phyloP scores from a whole-genome alignment of 2,888 invertebrate species.

The Sylvicola cinctus region DNA sequence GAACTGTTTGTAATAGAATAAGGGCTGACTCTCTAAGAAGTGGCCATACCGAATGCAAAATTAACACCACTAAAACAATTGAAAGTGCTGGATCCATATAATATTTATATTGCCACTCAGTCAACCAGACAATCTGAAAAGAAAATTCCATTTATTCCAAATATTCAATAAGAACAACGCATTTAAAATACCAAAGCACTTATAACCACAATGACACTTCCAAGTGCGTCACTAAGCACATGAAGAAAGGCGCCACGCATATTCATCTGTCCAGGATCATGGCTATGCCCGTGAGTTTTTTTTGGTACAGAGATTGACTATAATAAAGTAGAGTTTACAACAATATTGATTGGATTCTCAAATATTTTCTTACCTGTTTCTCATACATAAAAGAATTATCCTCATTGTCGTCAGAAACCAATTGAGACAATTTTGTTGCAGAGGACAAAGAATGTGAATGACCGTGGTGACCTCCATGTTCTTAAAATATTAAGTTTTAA shows the following conservation, averaged over 20 bases:
- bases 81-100: constrained; percentile 93
- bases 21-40: constrained; percentile 81
- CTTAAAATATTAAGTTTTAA: no score
- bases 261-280: constrained; percentile 73
- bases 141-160: constrained; percentile 3
- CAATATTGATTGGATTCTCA: background rate
- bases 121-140: constrained; percentile 45
- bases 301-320: constrained; percentile 12
- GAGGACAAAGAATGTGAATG: constrained; percentile 26
- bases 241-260: constrained; percentile 99
- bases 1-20: constrained; percentile 93
- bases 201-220: constrained; percentile 50
- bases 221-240: constrained; percentile 90
- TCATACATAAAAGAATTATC: constrained; percentile 32
- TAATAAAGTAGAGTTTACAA: background rate
- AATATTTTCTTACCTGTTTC: constrained; percentile 14
- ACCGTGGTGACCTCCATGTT: constrained; percentile 47
- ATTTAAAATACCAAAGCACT: constrained; percentile 33
- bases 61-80: constrained; percentile 68
- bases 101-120: constrained; percentile 57
- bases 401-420: constrained; percentile 47
- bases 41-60: constrained; percentile 80
- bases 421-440: constrained; percentile 22
- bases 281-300: constrained; percentile 31
- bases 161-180: no score